Evolutionary conservation across 2,113 vertebrate species (phyloP).

Genomic region (Myrmophylax atrothorax): DNA sequence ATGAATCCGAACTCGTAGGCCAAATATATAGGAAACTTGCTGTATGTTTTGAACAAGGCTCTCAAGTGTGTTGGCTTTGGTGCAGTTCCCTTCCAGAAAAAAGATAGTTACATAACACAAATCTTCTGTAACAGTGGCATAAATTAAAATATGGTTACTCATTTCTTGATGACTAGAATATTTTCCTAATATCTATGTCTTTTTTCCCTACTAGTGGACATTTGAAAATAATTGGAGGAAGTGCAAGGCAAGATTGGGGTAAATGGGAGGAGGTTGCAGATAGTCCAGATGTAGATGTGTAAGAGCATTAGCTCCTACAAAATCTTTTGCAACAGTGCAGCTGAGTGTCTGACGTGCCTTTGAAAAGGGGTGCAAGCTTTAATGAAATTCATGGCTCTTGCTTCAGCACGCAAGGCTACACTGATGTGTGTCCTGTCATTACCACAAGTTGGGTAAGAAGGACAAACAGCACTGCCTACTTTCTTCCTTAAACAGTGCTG

Average conservation of each 20-base stretch:
- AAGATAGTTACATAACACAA: neutral
- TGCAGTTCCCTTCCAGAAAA: neutral
- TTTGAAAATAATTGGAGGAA: neutral
- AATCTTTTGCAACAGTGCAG: neutral
- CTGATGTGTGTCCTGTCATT: neutral
- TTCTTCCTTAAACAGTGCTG: neutral
- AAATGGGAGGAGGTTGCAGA: neutral
- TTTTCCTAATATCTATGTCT: neutral
- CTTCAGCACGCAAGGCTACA: neutral
- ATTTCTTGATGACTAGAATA: neutral
- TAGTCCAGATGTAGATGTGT: neutral
- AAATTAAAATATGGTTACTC: fast-evolving
- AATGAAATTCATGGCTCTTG: neutral
- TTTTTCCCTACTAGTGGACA: neutral
- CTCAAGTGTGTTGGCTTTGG: neutral
- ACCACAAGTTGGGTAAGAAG: neutral
- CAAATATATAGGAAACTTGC: neutral
- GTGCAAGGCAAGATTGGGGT: neutral
- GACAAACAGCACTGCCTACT: neutral
- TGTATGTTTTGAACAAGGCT: neutral
- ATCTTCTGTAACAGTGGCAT: neutral
- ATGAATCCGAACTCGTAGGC: neutral
- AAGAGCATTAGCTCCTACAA: neutral
- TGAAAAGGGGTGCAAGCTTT: neutral
- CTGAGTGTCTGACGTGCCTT: neutral